Evolutionary conservation across 2,113 vertebrate genomes (phyloP).

Genomic region (Natator depressus): DNA sequence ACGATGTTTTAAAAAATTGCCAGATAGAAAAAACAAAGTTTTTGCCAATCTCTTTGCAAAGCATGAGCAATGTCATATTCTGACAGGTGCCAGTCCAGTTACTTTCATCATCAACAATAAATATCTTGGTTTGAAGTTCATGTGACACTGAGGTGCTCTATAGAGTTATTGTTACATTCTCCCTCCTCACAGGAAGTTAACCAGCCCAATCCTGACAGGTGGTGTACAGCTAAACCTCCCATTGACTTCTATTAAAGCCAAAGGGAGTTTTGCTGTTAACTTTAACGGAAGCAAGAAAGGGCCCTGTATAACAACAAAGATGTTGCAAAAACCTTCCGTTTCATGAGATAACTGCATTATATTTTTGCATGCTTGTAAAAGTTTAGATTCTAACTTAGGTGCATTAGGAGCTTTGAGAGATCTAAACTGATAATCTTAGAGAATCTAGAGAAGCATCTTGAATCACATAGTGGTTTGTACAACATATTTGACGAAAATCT

Average conservation of each 20-base stretch:
- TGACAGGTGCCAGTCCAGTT: neutral
- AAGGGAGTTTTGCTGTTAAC: neutral
- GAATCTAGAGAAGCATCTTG: neutral
- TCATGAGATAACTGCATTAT: rapidly evolving
- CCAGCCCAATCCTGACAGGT: neutral
- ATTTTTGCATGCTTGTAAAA: neutral
- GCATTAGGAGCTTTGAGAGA: neutral
- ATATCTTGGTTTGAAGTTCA: neutral
- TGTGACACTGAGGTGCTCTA: neutral
- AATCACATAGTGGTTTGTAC: neutral
- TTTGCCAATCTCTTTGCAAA: neutral
- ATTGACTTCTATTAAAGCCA: neutral
- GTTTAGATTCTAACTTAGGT: neutral
- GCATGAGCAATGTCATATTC: neutral
- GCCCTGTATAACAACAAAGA: neutral
- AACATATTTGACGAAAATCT: neutral
- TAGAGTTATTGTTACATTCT: neutral
- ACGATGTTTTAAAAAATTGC: neutral
- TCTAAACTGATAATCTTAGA: neutral
- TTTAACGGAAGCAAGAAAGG: neutral
- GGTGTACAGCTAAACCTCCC: neutral
- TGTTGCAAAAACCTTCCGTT: neutral
- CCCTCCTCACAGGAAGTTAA: neutral
- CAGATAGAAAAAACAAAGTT: neutral
- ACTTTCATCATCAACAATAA: neutral